Conservation (phyloP, 2,113 vertebrate genomes). For the Muntiacus reevesi region DNA sequence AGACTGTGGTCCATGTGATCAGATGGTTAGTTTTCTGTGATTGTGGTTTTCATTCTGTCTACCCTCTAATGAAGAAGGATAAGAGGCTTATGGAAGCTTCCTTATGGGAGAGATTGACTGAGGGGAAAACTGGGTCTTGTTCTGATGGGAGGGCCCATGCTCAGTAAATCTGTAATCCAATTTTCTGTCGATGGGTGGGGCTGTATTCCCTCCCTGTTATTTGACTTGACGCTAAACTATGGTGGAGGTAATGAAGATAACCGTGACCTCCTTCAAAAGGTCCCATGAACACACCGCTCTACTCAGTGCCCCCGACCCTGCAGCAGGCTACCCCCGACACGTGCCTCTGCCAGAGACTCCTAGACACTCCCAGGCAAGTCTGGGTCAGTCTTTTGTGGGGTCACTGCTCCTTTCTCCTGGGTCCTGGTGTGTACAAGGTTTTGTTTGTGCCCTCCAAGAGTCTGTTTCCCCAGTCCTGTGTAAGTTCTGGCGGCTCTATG, state of each 20-base stretch:
- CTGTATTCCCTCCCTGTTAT: neutral
- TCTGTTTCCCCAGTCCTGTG: neutral
- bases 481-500: neutral
- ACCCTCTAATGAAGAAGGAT: neutral
- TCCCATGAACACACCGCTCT: neutral
- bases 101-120: neutral
- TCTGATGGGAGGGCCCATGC: neutral
- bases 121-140: neutral
- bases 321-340: fast-evolving
- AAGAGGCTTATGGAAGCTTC: neutral
- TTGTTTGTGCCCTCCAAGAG: neutral
- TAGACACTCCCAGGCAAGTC: neutral
- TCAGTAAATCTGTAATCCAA: neutral
- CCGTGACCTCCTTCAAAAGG: neutral
- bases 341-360: neutral
- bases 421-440: neutral
- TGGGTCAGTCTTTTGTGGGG: neutral
- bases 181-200: neutral
- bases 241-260: neutral
- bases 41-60: neutral
- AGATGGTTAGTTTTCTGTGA: neutral
- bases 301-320: neutral
- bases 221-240: neutral
- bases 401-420: neutral
- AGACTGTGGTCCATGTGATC: neutral